phyloP scores from a whole-genome alignment of 2,888 invertebrate species.

The Calliopum simillimum region DNA sequence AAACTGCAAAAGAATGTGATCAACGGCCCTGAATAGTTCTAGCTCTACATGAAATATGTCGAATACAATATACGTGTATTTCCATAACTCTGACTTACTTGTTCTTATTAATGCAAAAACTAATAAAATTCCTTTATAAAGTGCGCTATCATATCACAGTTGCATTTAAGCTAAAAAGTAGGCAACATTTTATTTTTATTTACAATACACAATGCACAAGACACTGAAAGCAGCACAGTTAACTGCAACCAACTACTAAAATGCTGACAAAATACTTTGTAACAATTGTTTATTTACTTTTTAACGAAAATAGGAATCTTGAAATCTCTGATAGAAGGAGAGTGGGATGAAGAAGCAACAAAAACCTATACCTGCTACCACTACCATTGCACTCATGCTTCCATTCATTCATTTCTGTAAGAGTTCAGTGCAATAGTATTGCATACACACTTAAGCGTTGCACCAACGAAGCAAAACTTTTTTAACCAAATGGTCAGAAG shows the following conservation, averaged over 20 bases:
- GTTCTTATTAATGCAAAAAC: too few relatives aligned
- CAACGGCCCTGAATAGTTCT: too few relatives aligned
- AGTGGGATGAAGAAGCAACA: not conserved
- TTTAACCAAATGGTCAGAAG: slow-evolving; percentile 29
- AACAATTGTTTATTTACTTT: slow-evolving; percentile 52
- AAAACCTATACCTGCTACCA: too few relatives aligned
- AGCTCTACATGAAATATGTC: too few relatives aligned
- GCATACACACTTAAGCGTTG: slow-evolving; percentile 27
- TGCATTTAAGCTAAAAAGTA: too few relatives aligned
- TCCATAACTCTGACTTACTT: too few relatives aligned
- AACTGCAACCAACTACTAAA: slow-evolving; percentile 36
- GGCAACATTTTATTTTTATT: too few relatives aligned
- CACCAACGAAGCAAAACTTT: slow-evolving; percentile 25
- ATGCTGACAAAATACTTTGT: slow-evolving; percentile 52
- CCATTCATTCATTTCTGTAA: not conserved
- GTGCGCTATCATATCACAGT: too few relatives aligned
- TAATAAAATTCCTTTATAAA: too few relatives aligned
- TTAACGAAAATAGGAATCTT: slow-evolving; percentile 32
- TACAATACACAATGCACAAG: not conserved
- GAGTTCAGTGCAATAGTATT: not conserved
- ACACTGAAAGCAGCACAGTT: not conserved
- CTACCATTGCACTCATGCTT: not conserved
- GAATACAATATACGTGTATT: too few relatives aligned
- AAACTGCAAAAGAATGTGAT: too few relatives aligned
- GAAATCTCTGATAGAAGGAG: too few relatives aligned